Conservation (phyloP, 1,140 invertebrate genomes). For the Aphaenogaster rudis region DNA sequence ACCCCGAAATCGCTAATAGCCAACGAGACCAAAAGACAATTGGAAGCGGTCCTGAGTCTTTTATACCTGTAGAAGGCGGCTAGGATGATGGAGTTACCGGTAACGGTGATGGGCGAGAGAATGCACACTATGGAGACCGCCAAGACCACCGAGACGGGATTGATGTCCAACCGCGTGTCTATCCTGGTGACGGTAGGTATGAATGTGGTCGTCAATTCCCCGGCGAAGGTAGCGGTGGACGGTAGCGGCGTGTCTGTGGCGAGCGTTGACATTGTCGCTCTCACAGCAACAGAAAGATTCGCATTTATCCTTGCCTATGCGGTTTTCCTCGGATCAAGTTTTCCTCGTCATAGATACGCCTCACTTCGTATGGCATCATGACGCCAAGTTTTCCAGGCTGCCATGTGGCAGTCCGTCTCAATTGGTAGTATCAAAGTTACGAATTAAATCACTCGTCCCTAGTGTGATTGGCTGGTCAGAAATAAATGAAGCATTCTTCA, state of each 20-base stretch:
- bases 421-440: neutral
- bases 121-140: constrained; percentile 88
- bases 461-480: neutral
- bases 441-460: neutral
- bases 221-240: constrained; percentile 71
- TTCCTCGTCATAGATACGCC: constrained; percentile 48
- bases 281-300: constrained; percentile 5
- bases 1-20: constrained; percentile 92
- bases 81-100: constrained; percentile 88
- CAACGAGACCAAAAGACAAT: constrained; percentile 91
- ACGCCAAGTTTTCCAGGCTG: constrained; percentile 24
- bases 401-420: neutral
- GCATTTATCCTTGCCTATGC: constrained; percentile 24
- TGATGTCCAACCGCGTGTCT: constrained; percentile 79
- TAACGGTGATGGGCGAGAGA: constrained; percentile 88
- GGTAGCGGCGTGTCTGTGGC: constrained; percentile 71
- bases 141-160: constrained; percentile 84
- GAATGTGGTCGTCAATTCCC: constrained; percentile 80
- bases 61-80: constrained; percentile 89
- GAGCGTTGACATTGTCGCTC: constrained; percentile 80
- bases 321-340: constrained; percentile 61
- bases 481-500: neutral
- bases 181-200: constrained; percentile 81
- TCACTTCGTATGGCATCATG: constrained; percentile 66
- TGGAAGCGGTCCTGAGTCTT: constrained; percentile 89